Evolutionary conservation across 2,113 vertebrate genomes (phyloP), one percentile per base, ranked within the genome.

Genomic region (Antigone vipio): DNA sequence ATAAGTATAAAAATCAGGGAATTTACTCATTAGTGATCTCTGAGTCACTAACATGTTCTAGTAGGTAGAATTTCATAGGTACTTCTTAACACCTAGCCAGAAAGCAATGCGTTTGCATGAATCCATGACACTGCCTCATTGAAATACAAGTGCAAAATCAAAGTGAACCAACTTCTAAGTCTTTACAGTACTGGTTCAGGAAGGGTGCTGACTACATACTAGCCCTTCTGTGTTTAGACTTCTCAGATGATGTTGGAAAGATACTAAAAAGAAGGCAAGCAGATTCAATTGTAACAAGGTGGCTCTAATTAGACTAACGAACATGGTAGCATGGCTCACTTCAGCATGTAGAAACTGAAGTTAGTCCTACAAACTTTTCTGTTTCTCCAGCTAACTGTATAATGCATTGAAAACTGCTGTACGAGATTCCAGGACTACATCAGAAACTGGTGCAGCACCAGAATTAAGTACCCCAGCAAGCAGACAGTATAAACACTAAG

Each of bases 321-420:
- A 38, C 42, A 16, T 0, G 15, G 47, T 5, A 22, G 19, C 56
- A 22, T 0, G 3, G 62, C 34, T 72, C 38, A 59, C 35, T 53
- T 44, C 42, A 35, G 30, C 9, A 15, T 1, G 19, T 0, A 15
- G 17, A 30, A 79, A 53, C 22, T 4, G 27, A 45, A 40, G 5
- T 7, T 15, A 26, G 40, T 5, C 45, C 62, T 27, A 53, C 3
- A 24, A 27, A 9, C 8, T 24, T 13, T 5, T 26, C 50, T 11
- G 34, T 50, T 40, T 64, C 50, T 64, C 24, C 2, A 3, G 12
- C n/a, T 49, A 9, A 15, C 60, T 38, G 32, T 3, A 2, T 3
- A 19, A 32, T 0, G 1, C 12, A 5, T 2, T 35, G 42, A 49
- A 22, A 67, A 14, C 16, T 5, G 50, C 55, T 27, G 42, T 7